A percentile compares a stretch with the other conserved stretches of the same genome.
These are phyloP conservation scores for Stenodera caucasica DNA, from an alignment of 2,888 invertebrate species.

Conservation along the genomic window DNA sequence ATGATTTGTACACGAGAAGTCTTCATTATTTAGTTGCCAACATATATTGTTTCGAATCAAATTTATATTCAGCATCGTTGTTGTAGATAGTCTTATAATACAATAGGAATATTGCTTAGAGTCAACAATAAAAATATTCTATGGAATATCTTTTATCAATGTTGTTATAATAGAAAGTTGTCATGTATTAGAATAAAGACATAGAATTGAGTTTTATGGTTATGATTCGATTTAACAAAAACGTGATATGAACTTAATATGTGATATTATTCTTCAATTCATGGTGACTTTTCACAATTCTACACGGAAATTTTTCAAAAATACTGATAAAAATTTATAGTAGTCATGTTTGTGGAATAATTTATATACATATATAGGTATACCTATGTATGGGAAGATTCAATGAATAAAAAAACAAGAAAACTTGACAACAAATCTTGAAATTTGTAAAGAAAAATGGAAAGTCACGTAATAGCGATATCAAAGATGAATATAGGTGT, in stretches of 20 bases:
- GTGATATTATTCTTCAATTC: constrained; percentile 1
- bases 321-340: constrained; percentile 7
- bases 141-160: neutral
- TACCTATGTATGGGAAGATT: too few species aligned
- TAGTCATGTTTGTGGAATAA: neutral
- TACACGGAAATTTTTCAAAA: neutral
- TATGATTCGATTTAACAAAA: neutral
- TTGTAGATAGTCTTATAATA: neutral
- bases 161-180: neutral
- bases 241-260: neutral
- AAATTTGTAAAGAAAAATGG: constrained; percentile 20
- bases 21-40: neutral
- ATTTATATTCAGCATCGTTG: neutral
- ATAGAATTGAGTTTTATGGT: constrained; percentile 1
- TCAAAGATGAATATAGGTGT: constrained; percentile 18
- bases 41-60: neutral
- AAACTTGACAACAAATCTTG: constrained; percentile 18
- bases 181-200: neutral
- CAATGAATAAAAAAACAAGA: neutral
- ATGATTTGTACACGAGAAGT: neutral
- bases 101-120: neutral
- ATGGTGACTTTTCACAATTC: neutral
- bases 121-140: neutral
- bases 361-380: neutral
- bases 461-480: constrained; percentile 25